Base-by-base conservation (phyloP, 2,797 vertebrate genomes). In the Lutjanus campechanus region DNA sequence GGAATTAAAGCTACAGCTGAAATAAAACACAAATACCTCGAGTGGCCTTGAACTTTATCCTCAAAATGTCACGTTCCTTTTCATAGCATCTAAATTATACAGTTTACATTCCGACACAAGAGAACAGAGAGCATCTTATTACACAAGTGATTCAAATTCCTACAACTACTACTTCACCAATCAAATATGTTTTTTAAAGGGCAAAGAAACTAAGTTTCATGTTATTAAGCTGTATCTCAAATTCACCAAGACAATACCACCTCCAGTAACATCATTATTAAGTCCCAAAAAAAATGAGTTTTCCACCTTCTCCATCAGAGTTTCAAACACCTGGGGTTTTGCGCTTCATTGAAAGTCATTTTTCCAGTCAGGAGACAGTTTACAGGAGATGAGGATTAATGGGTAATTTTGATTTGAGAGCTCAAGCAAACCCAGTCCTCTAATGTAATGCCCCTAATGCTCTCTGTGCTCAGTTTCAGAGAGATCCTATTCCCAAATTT, bases 381-480 rank as follows among this genome's bases (percentile, higher is more conserved):
- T 83, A 68, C 54, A 19, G 55, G 11, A 22, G 73, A 79, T 76
- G 11, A 41, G 58, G 67, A 73, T 82, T 16, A 56, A 83, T 46
- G 19, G 53, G 59, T 79, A 36, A 71, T 88, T 92, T 61, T 86
- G 50, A 88, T 80, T 59, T 85, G 80, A 70, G 73, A 81, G 62
- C 76, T 84, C 19, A 46, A 58, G 75, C 41, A 70, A 80, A 47
- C n/a, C 29, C 10, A 9, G 56, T 76, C 22, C 79, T 59, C 54
- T 69, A n/a, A 80, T 75, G 69, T 50, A 59, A 74, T 22, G 13
- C 64, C 64, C 36, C 59, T 72, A 64, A 70, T 60, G 44, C 51
- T 70, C 44, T 55, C 61, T 51, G 51, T 20, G 67, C 60, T 80
- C 25, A 2, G 4, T 51, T 67, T 69, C 60, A 58, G 11, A 58